Evolutionary conservation across 1,140 invertebrate species (phyloP).

Genomic region (Drosophila saltans): DNA sequence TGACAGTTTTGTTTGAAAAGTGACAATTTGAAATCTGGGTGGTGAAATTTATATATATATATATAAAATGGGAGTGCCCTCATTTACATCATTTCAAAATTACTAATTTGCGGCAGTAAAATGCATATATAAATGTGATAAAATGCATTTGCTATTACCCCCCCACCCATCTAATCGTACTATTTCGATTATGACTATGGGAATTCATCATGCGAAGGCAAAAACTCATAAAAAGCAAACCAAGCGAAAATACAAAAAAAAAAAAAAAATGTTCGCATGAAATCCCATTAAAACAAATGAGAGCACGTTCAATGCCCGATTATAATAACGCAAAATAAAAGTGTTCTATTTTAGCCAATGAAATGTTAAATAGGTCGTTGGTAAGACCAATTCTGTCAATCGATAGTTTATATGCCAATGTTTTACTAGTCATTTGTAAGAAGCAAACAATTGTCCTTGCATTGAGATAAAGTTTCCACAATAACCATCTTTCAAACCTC

Average conservation of each 20-base stretch:
- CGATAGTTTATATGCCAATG: too few species aligned
- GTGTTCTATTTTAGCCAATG: constrained; percentile 54
- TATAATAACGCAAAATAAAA: constrained; percentile 57
- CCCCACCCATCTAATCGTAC: not conserved
- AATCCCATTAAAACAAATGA: constrained; percentile 70
- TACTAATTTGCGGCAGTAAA: constrained; percentile 61
- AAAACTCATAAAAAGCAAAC: constrained; percentile 58
- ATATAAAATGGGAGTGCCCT: not conserved
- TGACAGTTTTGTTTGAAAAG: constrained; percentile 66
- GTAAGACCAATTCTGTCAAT: not conserved
- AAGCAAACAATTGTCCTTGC: not conserved
- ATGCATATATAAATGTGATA: constrained; percentile 65
- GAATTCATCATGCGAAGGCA: constrained; percentile 44
- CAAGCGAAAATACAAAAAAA: not conserved
- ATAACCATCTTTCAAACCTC: constrained; percentile 17
- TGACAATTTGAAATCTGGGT: constrained; percentile 60
- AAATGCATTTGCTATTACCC: constrained; percentile 62
- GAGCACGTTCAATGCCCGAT: constrained; percentile 65
- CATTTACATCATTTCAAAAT: constrained; percentile 38
- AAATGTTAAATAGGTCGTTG: constrained; percentile 37
- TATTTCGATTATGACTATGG: constrained; percentile 50
- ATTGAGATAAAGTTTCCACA: not conserved
- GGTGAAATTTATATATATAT: not conserved
- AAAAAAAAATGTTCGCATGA: not conserved
- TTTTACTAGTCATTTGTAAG: too few species aligned